Conservation (phyloP, 2,888 invertebrate genomes). For the Heteromurus nitidus region DNA sequence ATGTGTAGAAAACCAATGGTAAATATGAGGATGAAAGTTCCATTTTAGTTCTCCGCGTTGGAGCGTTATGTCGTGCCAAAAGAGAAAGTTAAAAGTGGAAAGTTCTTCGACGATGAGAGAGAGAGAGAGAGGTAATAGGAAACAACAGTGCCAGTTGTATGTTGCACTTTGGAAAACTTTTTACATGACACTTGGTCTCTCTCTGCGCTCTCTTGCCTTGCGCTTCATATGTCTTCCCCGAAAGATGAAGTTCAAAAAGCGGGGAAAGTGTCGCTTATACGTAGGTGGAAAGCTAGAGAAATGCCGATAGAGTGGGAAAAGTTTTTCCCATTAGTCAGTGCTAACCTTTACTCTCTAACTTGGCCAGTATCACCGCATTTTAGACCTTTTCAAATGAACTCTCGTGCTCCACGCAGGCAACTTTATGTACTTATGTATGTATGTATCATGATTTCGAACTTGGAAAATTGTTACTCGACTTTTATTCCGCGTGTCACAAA, state of each 20-base stretch:
- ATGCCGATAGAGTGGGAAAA: slow-evolving; percentile 50
- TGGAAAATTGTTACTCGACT: no score
- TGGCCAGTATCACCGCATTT: no score
- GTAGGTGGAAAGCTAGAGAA: slow-evolving; percentile 34
- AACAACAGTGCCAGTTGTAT: no score
- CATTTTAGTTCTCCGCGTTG: background rate
- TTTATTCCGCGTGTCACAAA: no score
- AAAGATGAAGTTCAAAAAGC: slow-evolving; percentile 14
- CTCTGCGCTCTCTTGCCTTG: background rate
- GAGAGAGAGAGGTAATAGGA: background rate
- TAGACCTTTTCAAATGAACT: no score
- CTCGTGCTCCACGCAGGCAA: no score
- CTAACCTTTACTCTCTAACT: no score
- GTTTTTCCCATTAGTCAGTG: slow-evolving; percentile 27
- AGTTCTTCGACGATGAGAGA: slow-evolving; percentile 5
- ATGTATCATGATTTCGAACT: no score
- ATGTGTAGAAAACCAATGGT: background rate
- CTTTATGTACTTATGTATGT: no score
- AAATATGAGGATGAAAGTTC: slow-evolving; percentile 1
- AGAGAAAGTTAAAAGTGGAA: background rate
- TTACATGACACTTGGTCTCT: slow-evolving; percentile 25
- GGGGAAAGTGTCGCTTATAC: slow-evolving; percentile 58
- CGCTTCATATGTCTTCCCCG: background rate
- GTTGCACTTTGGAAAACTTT: slow-evolving; percentile 56
- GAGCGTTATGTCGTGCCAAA: background rate